Evolutionary conservation across 2,888 invertebrate genomes (phyloP).

Genomic region (Orchesella flavescens): DNA sequence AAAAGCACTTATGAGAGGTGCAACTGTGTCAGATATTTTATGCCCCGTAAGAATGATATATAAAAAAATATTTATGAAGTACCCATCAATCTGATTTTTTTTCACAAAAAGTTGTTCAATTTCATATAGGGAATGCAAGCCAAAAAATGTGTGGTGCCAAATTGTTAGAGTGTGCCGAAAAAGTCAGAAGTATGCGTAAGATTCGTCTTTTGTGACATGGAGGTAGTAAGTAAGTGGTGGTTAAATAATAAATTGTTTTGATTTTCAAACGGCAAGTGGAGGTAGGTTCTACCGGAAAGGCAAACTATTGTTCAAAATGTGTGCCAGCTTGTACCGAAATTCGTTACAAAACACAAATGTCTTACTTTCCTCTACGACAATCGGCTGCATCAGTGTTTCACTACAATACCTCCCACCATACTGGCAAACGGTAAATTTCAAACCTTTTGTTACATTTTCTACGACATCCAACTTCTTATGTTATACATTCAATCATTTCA

Average conservation of each 20-base stretch:
- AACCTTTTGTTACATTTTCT: too few species aligned
- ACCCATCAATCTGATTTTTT: too few species aligned
- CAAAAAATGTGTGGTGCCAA: slow-evolving; percentile 4
- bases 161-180: neutral
- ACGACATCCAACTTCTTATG: neutral
- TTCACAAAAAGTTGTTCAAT: too few species aligned
- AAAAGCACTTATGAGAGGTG: neutral
- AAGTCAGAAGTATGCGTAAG: slow-evolving; percentile 2
- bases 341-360: neutral
- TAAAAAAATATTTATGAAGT: neutral
- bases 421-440: neutral
- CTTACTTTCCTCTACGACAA: neutral
- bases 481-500: neutral
- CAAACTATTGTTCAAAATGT: neutral
- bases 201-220: neutral
- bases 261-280: neutral
- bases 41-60: neutral
- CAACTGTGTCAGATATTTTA: slow-evolving; percentile 16
- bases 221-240: neutral
- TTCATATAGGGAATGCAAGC: neutral
- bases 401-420: neutral
- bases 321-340: neutral
- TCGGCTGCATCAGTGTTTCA: neutral
- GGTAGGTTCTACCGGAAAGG: neutral
- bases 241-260: neutral